These are phyloP conservation scores for Harpalus rufipes DNA, from an alignment of 2,888 invertebrate species.

Conservation along the genomic window DNA sequence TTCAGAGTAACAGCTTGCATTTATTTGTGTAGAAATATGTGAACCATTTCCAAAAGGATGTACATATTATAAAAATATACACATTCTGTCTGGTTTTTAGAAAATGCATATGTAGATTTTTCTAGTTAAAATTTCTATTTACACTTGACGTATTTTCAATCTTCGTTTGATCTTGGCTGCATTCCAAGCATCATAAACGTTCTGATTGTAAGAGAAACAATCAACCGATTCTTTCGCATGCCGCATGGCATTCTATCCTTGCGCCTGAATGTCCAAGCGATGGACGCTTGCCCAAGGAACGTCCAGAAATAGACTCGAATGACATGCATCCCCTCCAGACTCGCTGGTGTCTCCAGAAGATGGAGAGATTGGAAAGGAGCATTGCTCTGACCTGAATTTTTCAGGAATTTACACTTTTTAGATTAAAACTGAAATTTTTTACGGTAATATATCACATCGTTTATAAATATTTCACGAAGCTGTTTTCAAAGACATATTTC, in stretches of 20 bases:
- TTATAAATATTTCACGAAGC: not conserved
- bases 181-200: constrained; percentile 39
- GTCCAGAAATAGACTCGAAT: constrained; percentile 72
- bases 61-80: not conserved
- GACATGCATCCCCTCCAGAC: constrained; percentile 20
- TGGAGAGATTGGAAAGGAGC: constrained; percentile 35
- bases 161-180: not conserved
- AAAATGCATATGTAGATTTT: constrained; percentile 10
- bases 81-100: not conserved
- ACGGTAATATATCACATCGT: not conserved
- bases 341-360: constrained; percentile 3
- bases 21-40: not conserved
- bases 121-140: constrained; percentile 36
- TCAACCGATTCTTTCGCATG: constrained; percentile 70
- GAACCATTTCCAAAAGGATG: not conserved
- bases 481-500: not conserved
- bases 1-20: no score
- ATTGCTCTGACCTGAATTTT: constrained; percentile 57
- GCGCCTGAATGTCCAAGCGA: constrained; percentile 64
- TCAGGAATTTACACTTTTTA: constrained; percentile 13
- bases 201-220: constrained; percentile 69
- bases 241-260: constrained; percentile 13
- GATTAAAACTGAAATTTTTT: not conserved
- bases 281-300: constrained; percentile 74
- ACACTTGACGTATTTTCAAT: constrained; percentile 40